These are phyloP conservation scores for Sarcophilus harrisii DNA, from an alignment of 2,797 vertebrate genomes.

Conservation along the genomic window DNA sequence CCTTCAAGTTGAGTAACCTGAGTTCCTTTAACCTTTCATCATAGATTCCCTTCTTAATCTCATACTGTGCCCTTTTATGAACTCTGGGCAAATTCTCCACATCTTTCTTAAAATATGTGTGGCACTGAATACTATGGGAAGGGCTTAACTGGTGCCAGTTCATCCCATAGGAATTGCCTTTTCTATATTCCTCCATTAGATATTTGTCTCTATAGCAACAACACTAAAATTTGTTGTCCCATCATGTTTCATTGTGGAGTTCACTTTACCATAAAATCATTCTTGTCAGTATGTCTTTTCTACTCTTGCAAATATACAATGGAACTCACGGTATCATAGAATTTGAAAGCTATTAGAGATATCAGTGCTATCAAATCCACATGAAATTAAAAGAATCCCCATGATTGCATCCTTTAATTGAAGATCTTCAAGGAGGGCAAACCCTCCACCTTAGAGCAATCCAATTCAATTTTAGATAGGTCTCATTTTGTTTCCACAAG, in stretches of 20 bases:
- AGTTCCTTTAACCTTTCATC: neutral
- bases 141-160: neutral
- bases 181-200: neutral
- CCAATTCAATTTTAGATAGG: neutral
- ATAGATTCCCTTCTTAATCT: neutral
- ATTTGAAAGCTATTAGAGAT: neutral
- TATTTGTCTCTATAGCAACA: neutral
- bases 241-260: neutral
- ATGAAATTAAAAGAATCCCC: neutral
- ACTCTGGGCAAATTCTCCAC: neutral
- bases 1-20: neutral
- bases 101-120: neutral
- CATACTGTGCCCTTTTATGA: accelerated
- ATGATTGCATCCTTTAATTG: neutral
- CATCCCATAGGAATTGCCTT: neutral
- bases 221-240: neutral
- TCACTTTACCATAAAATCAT: neutral
- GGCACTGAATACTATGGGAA: neutral
- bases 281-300: neutral
- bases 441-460: neutral
- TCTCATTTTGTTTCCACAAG: neutral
- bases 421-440: neutral
- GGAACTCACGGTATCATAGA: neutral
- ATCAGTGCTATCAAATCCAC: neutral
- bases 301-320: neutral